Evolutionary conservation across 2,888 invertebrate genomes (phyloP), one percentile per base, ranked within the genome.

Genomic region (Euproctis similis): DNA sequence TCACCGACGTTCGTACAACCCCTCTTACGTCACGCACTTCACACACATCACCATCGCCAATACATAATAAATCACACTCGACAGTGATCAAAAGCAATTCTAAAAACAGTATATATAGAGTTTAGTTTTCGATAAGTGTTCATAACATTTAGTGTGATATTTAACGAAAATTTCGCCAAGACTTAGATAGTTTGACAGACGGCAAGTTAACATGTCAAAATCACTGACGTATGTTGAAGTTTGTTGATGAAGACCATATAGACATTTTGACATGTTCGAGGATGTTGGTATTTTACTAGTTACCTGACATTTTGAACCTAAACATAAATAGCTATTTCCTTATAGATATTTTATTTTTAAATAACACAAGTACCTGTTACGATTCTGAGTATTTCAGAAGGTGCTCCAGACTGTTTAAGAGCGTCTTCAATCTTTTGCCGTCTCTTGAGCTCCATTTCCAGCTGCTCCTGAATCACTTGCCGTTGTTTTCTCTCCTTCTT

Each of bases 401-500:
- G 88, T 24, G 91, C 91, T 30, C 92, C 92, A 24, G 92, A 90
- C 42, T 90, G 89, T 66, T 92, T 92, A 28, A 93, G 84, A 24
- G 92, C 93, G 42, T 94, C 94, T 64, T 94, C 94, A 36, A 92
- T 87, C 64, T 93, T 93, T 50, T 88, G 86, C 65, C 92, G 88
- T 74, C 92, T 87, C 72, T 94, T 94, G 54, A 91, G 86, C 71
- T 95, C 95, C 53, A 88, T 67, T 49, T 94, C 94, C 41, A 96
- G 77, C 63, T 95, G 94, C 49, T 95, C 94, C 62, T 96, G 95
- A 32, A 95, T 87, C 53, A 93, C 89, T 63, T 92, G 90, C 55
- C 95, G 87, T 41, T 91, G 89, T 70, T 93, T 90, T 49, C 92
- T 88, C 69, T 96, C 96, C 59, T 94, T 92, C 86, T 95, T 92